Evolutionary conservation across 2,113 vertebrate genomes (phyloP), one percentile per base, ranked within the genome.

Genomic region (Nymphicus hollandicus): DNA sequence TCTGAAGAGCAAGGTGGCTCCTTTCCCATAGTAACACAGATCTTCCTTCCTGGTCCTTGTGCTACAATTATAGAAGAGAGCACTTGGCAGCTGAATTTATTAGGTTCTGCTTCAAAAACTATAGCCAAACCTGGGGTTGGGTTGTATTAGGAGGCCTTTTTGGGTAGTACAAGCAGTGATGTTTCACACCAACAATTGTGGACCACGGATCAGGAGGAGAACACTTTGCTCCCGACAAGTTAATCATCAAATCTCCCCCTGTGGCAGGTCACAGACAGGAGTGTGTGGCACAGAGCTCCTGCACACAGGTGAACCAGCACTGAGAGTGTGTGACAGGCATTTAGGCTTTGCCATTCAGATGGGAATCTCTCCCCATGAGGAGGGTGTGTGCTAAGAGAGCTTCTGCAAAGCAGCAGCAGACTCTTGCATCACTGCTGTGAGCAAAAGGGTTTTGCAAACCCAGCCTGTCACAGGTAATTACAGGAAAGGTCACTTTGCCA

Each of bases 221-320:
- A 33, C 44, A 6, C 72, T 79, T 82, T 60, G 86, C 61, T 79
- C 44, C 50, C 68, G 79, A 24, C 29, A 12, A 55, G 46, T 61
- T 55, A 41, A 35, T 81, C n/a, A 28, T 39, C 72, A 39, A 9
- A 44, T 56, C 33, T 56, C 53, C 27, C 24, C 12, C 1, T 9
- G 6, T 52, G 49, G 37, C 49, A 53, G 60, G 29, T 41, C 17
- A 1, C 41, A 11, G 43, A 2, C n/a, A 13, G 64, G 37, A 50
- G 28, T 1, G 3, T 7, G 12, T 14, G 29, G 60, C 46, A 2
- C 66, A n/a, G 53, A 8, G 9, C 56, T 76, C 33, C 66, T 8
- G 13, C 1, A 1, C 29, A 3, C 66, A 17, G 49, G n/a, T 31
- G 25, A 8, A 60, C 9, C 1, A 2, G 39, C 55, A 1, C 1